phyloP scores from a whole-genome alignment of 2,113 vertebrate genomes.

The Prietella phreatophila region DNA sequence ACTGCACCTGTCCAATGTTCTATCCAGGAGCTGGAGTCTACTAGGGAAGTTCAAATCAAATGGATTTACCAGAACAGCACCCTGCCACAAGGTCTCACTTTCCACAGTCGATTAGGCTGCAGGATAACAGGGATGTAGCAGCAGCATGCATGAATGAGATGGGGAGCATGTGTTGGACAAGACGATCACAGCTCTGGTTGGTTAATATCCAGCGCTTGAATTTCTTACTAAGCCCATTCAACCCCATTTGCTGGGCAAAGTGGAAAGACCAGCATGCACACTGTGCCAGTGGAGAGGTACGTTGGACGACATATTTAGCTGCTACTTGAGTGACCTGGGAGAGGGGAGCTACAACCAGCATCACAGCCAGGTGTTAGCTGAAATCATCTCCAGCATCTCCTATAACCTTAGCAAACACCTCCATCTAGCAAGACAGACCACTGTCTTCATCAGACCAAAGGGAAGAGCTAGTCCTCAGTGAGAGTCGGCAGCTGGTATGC shows the following conservation, averaged over 20 bases:
- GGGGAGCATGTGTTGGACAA: neutral
- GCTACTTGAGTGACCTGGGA: neutral
- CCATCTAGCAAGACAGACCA: neutral
- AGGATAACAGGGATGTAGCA: neutral
- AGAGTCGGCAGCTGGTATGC: neutral
- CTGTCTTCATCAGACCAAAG: neutral
- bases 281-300: neutral
- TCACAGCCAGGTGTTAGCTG: neutral
- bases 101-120: neutral
- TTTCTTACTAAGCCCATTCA: neutral
- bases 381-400: neutral
- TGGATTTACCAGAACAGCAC: neutral
- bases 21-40: neutral
- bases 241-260: neutral
- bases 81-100: neutral
- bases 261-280: too few relatives aligned
- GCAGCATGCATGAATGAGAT: neutral
- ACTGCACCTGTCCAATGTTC: neutral
- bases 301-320: neutral
- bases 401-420: neutral
- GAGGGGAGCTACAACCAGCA: neutral
- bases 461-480: neutral
- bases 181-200: neutral
- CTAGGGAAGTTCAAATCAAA: neutral
- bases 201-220: neutral